Evolutionary conservation across 2,113 vertebrate species (phyloP).

Genomic region (Clupea harengus): DNA sequence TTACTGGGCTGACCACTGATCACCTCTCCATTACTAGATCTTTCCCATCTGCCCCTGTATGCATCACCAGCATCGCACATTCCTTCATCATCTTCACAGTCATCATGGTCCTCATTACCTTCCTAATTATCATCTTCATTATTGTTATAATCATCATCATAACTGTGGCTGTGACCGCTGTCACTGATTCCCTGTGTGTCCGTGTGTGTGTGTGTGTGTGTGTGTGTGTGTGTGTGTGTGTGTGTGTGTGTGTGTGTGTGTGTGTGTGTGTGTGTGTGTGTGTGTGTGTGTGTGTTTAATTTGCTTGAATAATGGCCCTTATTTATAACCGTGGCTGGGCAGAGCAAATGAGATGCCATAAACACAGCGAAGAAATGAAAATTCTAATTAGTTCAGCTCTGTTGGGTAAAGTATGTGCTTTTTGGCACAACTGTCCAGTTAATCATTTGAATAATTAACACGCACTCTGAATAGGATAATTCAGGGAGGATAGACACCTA

Average conservation of each 20-base stretch:
- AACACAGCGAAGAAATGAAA: conserved; percentile 54
- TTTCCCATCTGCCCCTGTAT: conserved; percentile 23
- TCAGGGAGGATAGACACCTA: conserved; percentile 39
- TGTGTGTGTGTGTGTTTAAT: conserved; percentile 33
- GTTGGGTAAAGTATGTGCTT: conserved; percentile 50
- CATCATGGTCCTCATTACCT: not conserved
- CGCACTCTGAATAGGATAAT: conserved; percentile 45
- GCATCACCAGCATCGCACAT: not conserved
- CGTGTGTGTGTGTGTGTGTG: not conserved
- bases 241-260: not conserved
- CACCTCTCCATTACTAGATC: not conserved
- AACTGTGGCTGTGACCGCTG: conserved; percentile 14
- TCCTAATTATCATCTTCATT: conserved; percentile 8
- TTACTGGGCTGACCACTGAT: not conserved
- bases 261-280: not conserved
- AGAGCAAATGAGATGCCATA: conserved; percentile 57
- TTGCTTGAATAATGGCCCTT: conserved; percentile 48
- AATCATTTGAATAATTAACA: conserved; percentile 64
- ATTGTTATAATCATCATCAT: conserved; percentile 3
- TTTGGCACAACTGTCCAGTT: conserved; percentile 48
- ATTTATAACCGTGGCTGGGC: conserved; percentile 44
- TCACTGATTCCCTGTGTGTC: conserved; percentile 15
- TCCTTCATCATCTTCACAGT: conserved; percentile 14
- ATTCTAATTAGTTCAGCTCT: conserved; percentile 58
- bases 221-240: conserved; percentile 1